These are phyloP conservation scores for Drosophila punjabiensis DNA, from an alignment of 1,140 invertebrate genomes.

Conservation along the genomic window DNA sequence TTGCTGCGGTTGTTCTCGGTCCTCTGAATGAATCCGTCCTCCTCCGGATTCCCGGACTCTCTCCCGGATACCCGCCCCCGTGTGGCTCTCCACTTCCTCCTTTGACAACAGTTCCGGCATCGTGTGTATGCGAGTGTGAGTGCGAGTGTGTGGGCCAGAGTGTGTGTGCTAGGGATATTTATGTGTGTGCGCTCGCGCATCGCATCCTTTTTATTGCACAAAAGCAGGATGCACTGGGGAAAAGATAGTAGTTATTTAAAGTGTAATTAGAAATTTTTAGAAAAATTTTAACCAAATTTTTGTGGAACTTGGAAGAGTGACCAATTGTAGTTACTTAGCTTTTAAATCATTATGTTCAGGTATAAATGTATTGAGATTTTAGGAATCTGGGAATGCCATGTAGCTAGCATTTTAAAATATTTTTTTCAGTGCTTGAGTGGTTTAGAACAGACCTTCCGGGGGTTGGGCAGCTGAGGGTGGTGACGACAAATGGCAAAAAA, in stretches of 20 bases:
- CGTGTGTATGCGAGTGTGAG: constrained; percentile 6
- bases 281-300: not conserved
- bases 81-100: constrained; percentile 45
- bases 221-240: constrained; percentile 36
- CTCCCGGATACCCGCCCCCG: constrained; percentile 9
- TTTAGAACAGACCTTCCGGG: constrained; percentile 22
- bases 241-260: not conserved
- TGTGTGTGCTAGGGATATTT: constrained; percentile 62
- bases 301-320: not conserved
- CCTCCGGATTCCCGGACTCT: constrained; percentile 1
- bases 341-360: not conserved
- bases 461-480: constrained; percentile 29
- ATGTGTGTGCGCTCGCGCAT: constrained; percentile 79
- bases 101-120: constrained; percentile 60
- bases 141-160: constrained; percentile 26
- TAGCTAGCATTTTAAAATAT: too few species aligned
- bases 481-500: constrained; percentile 73
- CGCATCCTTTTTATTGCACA: constrained; percentile 78
- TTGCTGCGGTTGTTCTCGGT: constrained; percentile 59
- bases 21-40: constrained; percentile 40
- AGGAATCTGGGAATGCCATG: not conserved
- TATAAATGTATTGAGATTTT: not conserved
- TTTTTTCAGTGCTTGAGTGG: constrained; percentile 7
- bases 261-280: not conserved
- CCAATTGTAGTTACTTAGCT: not conserved